phyloP scores from a whole-genome alignment of 2,113 vertebrate species.

The Macroglossus sobrinus region DNA sequence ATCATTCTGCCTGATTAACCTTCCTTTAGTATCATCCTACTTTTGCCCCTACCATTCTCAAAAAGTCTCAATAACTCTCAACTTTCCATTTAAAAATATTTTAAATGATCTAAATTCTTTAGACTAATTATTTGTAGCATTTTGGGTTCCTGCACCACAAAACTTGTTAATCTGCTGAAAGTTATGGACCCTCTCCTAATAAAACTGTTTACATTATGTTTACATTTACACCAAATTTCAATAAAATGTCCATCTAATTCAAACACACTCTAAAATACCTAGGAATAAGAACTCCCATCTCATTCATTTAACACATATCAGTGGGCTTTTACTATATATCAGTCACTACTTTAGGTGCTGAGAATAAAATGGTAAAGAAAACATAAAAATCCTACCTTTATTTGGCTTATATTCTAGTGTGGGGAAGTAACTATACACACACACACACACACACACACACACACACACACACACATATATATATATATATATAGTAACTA shows the following conservation, averaged over 20 bases:
- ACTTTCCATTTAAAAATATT: neutral
- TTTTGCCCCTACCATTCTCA: neutral
- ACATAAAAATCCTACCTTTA: neutral
- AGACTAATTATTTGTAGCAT: neutral
- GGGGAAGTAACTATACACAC: neutral
- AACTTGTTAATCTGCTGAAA: neutral
- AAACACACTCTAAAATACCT: neutral
- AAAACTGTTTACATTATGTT: neutral
- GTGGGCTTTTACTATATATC: neutral
- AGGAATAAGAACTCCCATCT: neutral
- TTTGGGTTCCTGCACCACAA: neutral
- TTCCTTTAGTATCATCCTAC: neutral
- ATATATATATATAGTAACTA: neutral
- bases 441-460: too few species aligned
- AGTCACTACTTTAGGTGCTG: neutral
- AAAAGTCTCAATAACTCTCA: neutral
- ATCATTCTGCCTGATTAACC: constrained; percentile 13
- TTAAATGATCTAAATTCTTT: neutral
- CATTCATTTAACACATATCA: neutral
- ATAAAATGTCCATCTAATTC: neutral
- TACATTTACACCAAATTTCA: neutral
- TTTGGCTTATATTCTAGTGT: neutral
- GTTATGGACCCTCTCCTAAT: neutral
- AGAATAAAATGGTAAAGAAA: neutral
- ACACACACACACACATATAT: too few species aligned